Percentiles rank a stretch among this genome's conserved stretches.
Conservation (phyloP, 2,113 vertebrate genomes). For the Syrmaticus mikado region DNA sequence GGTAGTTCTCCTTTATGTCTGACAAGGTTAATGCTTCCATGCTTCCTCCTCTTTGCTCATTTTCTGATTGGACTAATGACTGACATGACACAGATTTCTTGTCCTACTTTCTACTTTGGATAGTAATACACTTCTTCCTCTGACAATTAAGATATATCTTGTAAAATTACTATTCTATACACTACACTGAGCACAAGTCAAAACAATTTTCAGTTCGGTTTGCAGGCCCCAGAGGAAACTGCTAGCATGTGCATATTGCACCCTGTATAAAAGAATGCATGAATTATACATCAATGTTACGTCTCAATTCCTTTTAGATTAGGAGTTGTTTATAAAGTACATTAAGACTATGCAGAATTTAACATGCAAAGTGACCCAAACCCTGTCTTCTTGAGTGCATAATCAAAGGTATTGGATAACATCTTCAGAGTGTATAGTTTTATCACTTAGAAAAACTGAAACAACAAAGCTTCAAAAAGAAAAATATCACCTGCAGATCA, state of each 20-base stretch:
- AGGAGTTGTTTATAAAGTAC: constrained; percentile 20
- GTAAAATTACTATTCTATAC: constrained; percentile 49
- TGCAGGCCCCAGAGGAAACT: constrained; percentile 38
- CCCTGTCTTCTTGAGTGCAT: neutral
- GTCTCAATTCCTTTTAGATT: constrained; percentile 47
- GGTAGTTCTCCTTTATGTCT: neutral
- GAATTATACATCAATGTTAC: constrained; percentile 33
- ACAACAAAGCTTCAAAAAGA: constrained; percentile 2
- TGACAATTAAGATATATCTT: constrained; percentile 31
- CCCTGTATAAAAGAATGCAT: constrained; percentile 41
- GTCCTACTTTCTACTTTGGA: constrained; percentile 17
- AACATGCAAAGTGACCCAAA: constrained; percentile 24
- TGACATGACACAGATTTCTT: constrained; percentile 10
- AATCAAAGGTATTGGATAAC: neutral
- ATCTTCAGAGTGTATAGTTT: neutral
- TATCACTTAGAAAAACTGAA: neutral
- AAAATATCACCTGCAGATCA: neutral
- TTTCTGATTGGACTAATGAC: constrained; percentile 13
- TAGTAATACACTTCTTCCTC: constrained; percentile 42
- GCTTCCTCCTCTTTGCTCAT: neutral
- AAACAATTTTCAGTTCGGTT: constrained; percentile 42
- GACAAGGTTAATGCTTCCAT: constrained; percentile 3
- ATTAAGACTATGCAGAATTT: neutral
- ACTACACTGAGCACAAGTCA: constrained; percentile 52
- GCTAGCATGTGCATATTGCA: constrained; percentile 45